Evolutionary conservation across 2,797 vertebrate species (phyloP), one percentile per base, ranked within the genome.

Genomic region (Tenualosa thibaudeaui): DNA sequence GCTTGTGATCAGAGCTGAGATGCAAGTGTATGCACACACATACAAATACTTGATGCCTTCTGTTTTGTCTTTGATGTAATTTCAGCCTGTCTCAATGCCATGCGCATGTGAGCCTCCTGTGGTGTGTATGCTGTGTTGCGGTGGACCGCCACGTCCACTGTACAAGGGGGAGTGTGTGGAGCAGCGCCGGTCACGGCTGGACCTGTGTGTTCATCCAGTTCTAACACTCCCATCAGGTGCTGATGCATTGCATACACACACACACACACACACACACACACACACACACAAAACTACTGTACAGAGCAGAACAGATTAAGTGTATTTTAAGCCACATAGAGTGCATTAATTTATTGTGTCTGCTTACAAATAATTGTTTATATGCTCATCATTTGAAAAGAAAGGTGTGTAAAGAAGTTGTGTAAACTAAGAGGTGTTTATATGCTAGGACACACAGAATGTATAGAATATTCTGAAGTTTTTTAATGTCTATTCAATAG

Each of bases 211-310:
- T 89, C 93, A 94, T 84, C 91, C 92, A 31, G 85, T 93, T 1
- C 91, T 94, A 10, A 92, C 93, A n/a, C 86, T 92, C 60, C 88
- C 93, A 82, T 88, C 91, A 12, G 93, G 93, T 93, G 88, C 89
- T 85, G 9, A 54, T 19, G n/a, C 46, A 22, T 17, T 17, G 5
- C 54, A 24, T 53, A 81, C 31, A 82, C 2, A 19, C 19, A 43
- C 51, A 62, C n/a, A 43, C 43, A 13, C 53, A 85, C 40, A 26
- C 26, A 43, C 65, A 53, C 31, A 51, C 24, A n/a, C 60, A 71
- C 43, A 43, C 65, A 53, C 31, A 51, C 24, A n/a, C 60, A 71
- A 26, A 5, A 31, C 81, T 22, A 49, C 15, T 26, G 24, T 53
- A 65, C 62, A 65, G 4, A 31, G 4, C 8, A 53, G 8, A 53